phyloP scores from a whole-genome alignment of 2,113 vertebrate species.

The Taxidea taxus region DNA sequence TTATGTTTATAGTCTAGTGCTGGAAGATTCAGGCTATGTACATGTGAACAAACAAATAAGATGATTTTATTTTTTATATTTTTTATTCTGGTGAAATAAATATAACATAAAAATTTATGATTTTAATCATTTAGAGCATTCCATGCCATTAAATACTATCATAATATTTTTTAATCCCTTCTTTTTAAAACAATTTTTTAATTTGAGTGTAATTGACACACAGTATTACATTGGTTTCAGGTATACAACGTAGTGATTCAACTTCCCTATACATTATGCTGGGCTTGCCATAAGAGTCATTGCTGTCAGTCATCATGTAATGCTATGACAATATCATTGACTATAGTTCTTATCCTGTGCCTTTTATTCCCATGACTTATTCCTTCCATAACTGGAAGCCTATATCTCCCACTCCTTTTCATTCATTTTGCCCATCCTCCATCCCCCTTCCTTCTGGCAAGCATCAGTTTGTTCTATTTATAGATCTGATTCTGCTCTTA shows the following conservation, averaged over 20 bases:
- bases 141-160: not conserved
- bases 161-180: not conserved
- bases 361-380: not conserved
- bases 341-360: not conserved
- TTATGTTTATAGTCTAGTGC: not conserved
- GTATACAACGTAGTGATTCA: not conserved
- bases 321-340: not conserved
- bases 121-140: not conserved
- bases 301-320: not conserved
- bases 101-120: not conserved
- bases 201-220: not conserved
- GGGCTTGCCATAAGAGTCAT: not conserved
- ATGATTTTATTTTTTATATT: not conserved
- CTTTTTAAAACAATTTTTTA: not conserved
- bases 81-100: not conserved
- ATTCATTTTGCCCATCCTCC: not conserved
- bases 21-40: not conserved
- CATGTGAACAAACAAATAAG: not conserved
- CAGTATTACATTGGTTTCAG: not conserved
- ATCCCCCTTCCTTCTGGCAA: not conserved
- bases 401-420: not conserved
- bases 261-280: not conserved
- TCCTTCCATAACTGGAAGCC: not conserved
- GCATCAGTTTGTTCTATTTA: not conserved
- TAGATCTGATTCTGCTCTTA: not conserved